phyloP scores from a whole-genome alignment of 2,797 vertebrate species.

The Phataginus tetradactyla region DNA sequence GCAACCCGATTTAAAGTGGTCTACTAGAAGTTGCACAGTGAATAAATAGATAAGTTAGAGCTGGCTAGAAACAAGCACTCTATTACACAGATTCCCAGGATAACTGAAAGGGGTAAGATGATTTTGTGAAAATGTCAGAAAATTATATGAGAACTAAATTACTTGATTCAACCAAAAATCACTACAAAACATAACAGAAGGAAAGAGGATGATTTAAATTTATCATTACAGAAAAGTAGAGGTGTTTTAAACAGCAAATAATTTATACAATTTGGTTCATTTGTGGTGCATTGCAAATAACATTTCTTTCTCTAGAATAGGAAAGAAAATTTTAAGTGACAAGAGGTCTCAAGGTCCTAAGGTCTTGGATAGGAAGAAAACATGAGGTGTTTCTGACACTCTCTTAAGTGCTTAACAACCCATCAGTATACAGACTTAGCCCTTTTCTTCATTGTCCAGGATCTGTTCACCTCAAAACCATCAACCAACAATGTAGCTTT shows the following conservation, averaged over 20 bases:
- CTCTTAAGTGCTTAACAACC: not conserved
- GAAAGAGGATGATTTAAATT: not conserved
- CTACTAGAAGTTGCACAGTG: not conserved
- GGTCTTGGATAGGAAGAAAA: not conserved
- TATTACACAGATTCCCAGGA: not conserved
- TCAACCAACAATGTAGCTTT: not conserved
- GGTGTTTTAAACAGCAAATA: not conserved
- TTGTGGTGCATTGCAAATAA: not conserved
- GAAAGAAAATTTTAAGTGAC: not conserved
- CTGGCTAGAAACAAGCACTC: rapidly evolving
- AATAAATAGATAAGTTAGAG: not conserved
- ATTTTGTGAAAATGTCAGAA: not conserved
- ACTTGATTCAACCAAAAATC: not conserved
- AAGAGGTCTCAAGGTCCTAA: not conserved
- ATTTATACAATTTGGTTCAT: not conserved
- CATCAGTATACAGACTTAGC: not conserved
- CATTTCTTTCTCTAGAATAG: not conserved
- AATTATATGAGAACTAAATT: not conserved
- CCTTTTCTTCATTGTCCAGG: not conserved
- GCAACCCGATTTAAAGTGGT: not conserved
- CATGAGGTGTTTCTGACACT: not conserved
- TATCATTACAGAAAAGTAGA: not conserved
- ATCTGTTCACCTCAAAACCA: not conserved
- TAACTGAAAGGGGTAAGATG: not conserved
- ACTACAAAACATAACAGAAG: not conserved